Percentiles rank a stretch among this genome's conserved stretches.
These are phyloP conservation scores for Eretmocerus hayati DNA, from an alignment of 2,888 invertebrate species.

Conservation along the genomic window DNA sequence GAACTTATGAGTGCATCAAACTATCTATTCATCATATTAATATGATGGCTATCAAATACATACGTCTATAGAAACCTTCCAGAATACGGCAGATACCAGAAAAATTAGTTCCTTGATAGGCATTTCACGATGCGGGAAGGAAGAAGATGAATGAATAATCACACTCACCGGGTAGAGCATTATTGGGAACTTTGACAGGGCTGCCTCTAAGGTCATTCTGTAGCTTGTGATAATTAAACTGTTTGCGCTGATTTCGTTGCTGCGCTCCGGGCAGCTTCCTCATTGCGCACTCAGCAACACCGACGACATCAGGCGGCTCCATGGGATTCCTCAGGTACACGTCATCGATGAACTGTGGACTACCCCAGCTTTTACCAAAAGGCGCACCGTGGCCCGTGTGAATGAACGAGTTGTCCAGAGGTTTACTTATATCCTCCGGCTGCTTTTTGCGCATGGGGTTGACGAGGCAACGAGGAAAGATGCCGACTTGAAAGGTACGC, in stretches of 20 bases:
- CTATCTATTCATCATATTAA: no score
- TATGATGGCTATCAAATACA: no score
- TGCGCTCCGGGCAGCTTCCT: slow-evolving; percentile 44
- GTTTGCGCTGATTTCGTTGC: slow-evolving; percentile 51
- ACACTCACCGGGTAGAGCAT: slow-evolving; percentile 19
- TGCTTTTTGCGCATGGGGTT: slow-evolving; percentile 64
- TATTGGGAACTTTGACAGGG: slow-evolving; percentile 42
- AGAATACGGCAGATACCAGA: no score
- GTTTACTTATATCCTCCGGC: slow-evolving; percentile 69
- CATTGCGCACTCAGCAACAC: slow-evolving; percentile 47
- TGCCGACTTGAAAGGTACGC: slow-evolving; percentile 78
- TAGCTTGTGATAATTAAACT: slow-evolving; percentile 78
- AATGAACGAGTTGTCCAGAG: slow-evolving; percentile 73
- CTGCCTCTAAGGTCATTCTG: slow-evolving; percentile 58
- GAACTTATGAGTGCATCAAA: no score
- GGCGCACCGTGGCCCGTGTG: slow-evolving; percentile 72
- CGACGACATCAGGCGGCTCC: slow-evolving; percentile 61
- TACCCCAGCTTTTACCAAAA: slow-evolving; percentile 78
- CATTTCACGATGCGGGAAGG: neutral
- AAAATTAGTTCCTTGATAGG: neutral
- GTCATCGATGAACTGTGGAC: slow-evolving; percentile 71
- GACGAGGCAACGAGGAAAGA: slow-evolving; percentile 75
- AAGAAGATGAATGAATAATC: neutral
- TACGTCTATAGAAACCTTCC: no score
- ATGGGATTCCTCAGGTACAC: slow-evolving; percentile 70